A percentile compares a stretch with the other conserved stretches of the same genome.
Evolutionary conservation across 2,797 vertebrate genomes (phyloP).

Genomic region (Lepus townsendii): DNA sequence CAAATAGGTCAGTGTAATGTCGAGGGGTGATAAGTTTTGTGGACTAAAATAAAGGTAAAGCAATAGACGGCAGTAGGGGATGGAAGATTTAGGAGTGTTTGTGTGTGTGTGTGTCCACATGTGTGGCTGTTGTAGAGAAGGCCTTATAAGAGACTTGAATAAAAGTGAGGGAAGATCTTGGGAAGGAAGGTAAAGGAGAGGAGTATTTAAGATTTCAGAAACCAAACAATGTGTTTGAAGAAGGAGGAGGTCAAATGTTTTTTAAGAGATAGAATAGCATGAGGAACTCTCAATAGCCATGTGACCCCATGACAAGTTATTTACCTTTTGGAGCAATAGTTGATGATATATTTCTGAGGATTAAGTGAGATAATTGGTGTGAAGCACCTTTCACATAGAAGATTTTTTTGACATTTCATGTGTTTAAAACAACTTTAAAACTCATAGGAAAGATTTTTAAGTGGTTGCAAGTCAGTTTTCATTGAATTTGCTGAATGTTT

Average conservation of each 20-base stretch:
- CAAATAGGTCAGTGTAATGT: not conserved
- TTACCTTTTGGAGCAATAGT: not conserved
- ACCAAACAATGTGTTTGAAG: not conserved
- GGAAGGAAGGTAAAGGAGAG: not conserved
- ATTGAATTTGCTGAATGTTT: conserved; percentile 56
- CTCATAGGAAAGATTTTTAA: conserved; percentile 60
- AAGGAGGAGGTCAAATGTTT: not conserved
- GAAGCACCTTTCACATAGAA: conserved; percentile 25
- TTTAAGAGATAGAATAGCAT: not conserved
- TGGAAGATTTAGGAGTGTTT: not conserved
- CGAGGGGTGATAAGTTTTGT: not conserved
- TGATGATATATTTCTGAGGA: not conserved
- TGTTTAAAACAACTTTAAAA: conserved; percentile 63
- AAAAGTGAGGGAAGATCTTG: not conserved
- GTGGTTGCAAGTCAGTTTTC: conserved; percentile 28
- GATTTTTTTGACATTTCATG: conserved; percentile 39
- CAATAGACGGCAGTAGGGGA: not conserved
- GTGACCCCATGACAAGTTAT: not conserved
- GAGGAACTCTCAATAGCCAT: not conserved
- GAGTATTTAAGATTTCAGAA: not conserved
- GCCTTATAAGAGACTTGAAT: not conserved
- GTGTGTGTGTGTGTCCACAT: not conserved
- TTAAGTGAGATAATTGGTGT: conserved; percentile 13
- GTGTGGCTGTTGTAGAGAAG: no score
- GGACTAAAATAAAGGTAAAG: conserved; percentile 7